These are phyloP conservation scores for Andrena cerasifolii DNA, from an alignment of 1,140 invertebrate species.

Conservation along the genomic window DNA sequence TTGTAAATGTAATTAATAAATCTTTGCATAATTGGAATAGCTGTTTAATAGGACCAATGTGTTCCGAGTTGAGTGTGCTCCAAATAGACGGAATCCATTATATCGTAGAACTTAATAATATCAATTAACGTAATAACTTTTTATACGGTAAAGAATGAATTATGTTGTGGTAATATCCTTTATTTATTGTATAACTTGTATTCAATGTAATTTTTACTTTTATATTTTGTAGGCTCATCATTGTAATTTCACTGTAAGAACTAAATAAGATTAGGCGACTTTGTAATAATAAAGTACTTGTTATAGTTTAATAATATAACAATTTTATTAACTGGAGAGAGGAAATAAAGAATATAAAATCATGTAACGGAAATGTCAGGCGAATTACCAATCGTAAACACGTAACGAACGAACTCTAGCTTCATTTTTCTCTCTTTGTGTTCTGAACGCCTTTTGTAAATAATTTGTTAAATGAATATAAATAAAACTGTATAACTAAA, in stretches of 20 bases:
- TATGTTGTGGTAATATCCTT: constrained; percentile 14
- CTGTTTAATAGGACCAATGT: too few species aligned
- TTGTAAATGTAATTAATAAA: too few species aligned
- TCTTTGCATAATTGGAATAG: too few species aligned
- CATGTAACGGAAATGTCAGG: background rate
- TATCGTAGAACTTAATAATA: background rate
- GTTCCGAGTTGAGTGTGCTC: too few species aligned
- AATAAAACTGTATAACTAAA: constrained; percentile 15
- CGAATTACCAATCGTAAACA: background rate
- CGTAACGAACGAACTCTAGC: background rate
- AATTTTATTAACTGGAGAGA: background rate
- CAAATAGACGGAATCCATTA: too few species aligned
- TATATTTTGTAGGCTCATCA: background rate
- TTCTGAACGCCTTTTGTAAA: background rate
- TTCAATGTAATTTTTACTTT: background rate
- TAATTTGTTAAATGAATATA: constrained; percentile 18
- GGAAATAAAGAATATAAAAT: background rate
- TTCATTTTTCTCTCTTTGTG: background rate
- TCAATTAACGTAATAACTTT: background rate
- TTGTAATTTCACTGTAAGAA: background rate
- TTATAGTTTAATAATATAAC: background rate
- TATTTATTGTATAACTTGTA: constrained; percentile 13
- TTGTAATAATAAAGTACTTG: background rate
- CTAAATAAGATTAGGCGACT: background rate
- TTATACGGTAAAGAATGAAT: constrained; percentile 27